Evolutionary conservation across 1,140 invertebrate species (phyloP), one percentile per base, ranked within the genome.

Genomic region (Hycleus cichorii): DNA sequence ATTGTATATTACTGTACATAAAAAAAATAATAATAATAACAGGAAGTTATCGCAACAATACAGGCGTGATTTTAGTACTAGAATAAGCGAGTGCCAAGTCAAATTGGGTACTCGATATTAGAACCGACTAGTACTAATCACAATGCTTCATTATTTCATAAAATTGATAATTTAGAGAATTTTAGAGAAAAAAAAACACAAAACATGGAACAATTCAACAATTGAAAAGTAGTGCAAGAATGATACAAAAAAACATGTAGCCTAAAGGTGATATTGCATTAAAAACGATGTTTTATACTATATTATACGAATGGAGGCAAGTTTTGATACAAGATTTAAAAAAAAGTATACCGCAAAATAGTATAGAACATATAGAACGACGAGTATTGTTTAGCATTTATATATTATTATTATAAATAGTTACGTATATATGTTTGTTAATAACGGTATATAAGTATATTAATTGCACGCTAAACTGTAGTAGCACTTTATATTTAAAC

Each of bases 321-420:
- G 64, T 69, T 69, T 69, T 69, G 65, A 69, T 69, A 69, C 64
- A 66, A 67, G 65, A 67, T 62, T 65, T 67, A 69, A 67, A 59
- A 32, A n/a, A 48, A 66, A 66, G 63, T 63, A 65, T 67, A 67
- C 52, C 58, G 60, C 57, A 63, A 51, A 55, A 48, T 52, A 60
- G 54, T 55, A 52, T 60, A 60, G 58, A 60, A 32, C 32, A 56
- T 42, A 60, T 65, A 63, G 53, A 57, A 63, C 43, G 60, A 63
- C 58, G 60, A 65, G 64, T 65, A 60, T 65, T 65, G 63, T 58
- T 60, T 65, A 65, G 58, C 58, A 56, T 62, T 60, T 64, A 60
- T 60, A 53, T 42, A 42, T 18, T 18, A 42, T 42, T n/a, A 42
- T 42, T 49, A 24, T 60, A 49, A 38, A 40, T n/a, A n/a, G 40